phyloP scores from a whole-genome alignment of 1,140 invertebrate genomes.

The Camponotus pennsylvanicus region DNA sequence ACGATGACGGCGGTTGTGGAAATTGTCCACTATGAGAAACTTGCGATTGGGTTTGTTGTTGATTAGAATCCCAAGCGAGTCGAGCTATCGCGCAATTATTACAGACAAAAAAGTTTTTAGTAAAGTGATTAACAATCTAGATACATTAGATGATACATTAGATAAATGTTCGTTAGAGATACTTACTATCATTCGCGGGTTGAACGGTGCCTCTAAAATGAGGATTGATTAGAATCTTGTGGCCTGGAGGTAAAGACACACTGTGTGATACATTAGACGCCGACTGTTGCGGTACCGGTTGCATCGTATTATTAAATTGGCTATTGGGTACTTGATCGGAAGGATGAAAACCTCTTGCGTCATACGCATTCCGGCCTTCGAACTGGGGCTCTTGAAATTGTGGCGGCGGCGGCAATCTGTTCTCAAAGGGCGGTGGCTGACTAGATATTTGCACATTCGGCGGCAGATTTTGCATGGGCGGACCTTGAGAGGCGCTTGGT shows the following conservation, averaged over 20 bases:
- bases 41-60: constrained; percentile 72
- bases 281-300: constrained; percentile 69
- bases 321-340: constrained; percentile 72
- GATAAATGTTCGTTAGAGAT: not conserved
- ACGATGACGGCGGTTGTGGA: constrained; percentile 64
- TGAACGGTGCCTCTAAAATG: constrained; percentile 84
- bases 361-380: constrained; percentile 74
- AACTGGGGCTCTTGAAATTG: constrained; percentile 77
- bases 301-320: constrained; percentile 73
- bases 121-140: constrained; percentile 6
- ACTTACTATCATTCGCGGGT: constrained; percentile 79
- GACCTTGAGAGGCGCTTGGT: constrained; percentile 67
- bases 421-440: constrained; percentile 77
- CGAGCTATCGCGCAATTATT: constrained; percentile 66
- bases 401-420: constrained; percentile 72
- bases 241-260: constrained; percentile 80
- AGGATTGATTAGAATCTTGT: constrained; percentile 86
- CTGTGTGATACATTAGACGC: constrained; percentile 68
- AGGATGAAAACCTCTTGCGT: constrained; percentile 73
- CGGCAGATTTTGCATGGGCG: constrained; percentile 66
- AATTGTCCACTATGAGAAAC: constrained; percentile 77
- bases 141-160: constrained; percentile 46
- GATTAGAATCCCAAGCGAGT: constrained; percentile 78
- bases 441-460: constrained; percentile 70
- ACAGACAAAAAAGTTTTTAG: not conserved